Conservation (phyloP, 1,140 invertebrate genomes). For the Drosophila pachea region DNA sequence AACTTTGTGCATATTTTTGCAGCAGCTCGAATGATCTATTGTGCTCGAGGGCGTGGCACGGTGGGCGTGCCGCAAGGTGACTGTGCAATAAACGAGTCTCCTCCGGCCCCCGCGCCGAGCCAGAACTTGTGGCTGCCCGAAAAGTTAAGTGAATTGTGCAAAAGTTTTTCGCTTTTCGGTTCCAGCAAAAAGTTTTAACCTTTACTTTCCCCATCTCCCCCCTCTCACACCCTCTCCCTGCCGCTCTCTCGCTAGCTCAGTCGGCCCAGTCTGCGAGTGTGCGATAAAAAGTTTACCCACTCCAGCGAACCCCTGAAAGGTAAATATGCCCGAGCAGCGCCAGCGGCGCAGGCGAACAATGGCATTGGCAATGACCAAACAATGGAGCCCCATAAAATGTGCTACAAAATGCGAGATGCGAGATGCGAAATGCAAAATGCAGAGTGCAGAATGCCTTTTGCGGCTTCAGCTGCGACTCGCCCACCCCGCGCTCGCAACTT, state of each 20-base stretch:
- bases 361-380: slow-evolving; percentile 58
- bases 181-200: slow-evolving; percentile 55
- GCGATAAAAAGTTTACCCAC: slow-evolving; percentile 41
- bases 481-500: slow-evolving; percentile 37
- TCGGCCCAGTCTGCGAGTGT: slow-evolving; percentile 13
- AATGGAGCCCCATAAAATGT: slow-evolving; percentile 70
- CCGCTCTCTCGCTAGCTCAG: neutral
- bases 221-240: neutral
- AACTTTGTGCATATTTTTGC: slow-evolving; percentile 45
- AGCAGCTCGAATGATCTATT: slow-evolving; percentile 58
- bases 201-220: neutral
- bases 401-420: slow-evolving; percentile 66
- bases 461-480: slow-evolving; percentile 62
- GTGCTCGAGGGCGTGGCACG: slow-evolving; percentile 32
- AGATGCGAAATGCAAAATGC: too few species aligned
- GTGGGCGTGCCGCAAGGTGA: slow-evolving; percentile 28
- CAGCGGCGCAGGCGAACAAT: slow-evolving; percentile 34
- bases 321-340: slow-evolving; percentile 56
- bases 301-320: slow-evolving; percentile 51
- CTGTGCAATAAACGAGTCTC: slow-evolving; percentile 49
- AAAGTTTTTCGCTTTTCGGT: slow-evolving; percentile 67
- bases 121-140: slow-evolving; percentile 58
- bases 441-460: slow-evolving; percentile 55
- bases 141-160: slow-evolving; percentile 76
- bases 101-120: slow-evolving; percentile 11